Evolutionary conservation across 2,113 vertebrate genomes (phyloP).

Genomic region (Sylvilagus bachmani): DNA sequence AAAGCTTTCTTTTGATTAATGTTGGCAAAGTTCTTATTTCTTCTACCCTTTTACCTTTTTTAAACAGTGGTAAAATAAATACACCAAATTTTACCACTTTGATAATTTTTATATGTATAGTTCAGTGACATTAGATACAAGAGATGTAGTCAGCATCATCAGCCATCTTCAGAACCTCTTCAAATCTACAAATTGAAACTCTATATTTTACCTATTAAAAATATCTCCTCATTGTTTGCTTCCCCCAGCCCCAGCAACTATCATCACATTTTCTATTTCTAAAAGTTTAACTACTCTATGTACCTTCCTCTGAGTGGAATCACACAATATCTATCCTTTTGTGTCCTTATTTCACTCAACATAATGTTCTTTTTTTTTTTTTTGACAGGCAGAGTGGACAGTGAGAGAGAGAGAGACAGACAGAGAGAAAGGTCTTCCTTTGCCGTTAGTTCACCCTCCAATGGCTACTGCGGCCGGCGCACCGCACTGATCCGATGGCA

Average conservation of each 20-base stretch:
- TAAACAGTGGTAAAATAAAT: neutral
- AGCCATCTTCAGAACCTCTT: neutral
- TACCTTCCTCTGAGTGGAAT: neutral
- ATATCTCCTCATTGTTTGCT: neutral
- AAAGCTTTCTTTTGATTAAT: neutral
- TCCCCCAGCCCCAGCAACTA: too few relatives aligned
- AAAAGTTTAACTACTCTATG: neutral
- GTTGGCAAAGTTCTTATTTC: neutral
- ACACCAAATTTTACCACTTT: neutral
- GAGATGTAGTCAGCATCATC: neutral
- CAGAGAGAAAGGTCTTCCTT: too few relatives aligned
- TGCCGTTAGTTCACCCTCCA: too few relatives aligned
- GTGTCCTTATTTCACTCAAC: neutral
- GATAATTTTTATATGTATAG: neutral
- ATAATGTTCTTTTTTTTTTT: neutral
- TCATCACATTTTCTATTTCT: neutral
- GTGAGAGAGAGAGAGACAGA: too few relatives aligned
- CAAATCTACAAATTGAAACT: neutral
- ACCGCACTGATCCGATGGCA: too few relatives aligned
- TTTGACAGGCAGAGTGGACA: too few relatives aligned
- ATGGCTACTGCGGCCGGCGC: too few relatives aligned
- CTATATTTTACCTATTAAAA: neutral
- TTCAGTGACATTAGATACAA: neutral
- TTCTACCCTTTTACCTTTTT: neutral
- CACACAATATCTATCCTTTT: too few relatives aligned